A percentile compares a stretch with the other conserved stretches of the same genome.
phyloP scores from a whole-genome alignment of 2,797 vertebrate species.

The Phyllotis vaccarum region DNA sequence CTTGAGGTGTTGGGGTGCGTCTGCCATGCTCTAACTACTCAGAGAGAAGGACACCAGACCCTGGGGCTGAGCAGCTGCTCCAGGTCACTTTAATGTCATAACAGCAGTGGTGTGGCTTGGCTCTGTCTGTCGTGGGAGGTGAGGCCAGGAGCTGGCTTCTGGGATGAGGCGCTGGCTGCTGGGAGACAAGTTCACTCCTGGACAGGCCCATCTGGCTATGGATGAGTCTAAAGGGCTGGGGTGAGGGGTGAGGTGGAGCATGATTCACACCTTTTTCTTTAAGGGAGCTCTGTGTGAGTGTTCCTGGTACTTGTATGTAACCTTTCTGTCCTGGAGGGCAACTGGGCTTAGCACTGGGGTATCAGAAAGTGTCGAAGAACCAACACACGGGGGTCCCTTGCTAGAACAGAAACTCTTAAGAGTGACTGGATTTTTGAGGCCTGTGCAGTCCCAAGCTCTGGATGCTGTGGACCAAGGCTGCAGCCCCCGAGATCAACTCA shows the following conservation, averaged over 20 bases:
- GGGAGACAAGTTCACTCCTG: not conserved
- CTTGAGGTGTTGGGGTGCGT: not conserved
- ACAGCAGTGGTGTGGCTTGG: not conserved
- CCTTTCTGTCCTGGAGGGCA: not conserved
- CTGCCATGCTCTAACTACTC: not conserved
- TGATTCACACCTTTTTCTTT: not conserved
- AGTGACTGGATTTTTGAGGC: no score
- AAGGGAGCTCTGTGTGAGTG: no score
- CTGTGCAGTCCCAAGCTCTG: not conserved
- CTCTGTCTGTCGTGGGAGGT: not conserved
- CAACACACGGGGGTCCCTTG: rapidly evolving
- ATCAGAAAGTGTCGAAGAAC: not conserved
- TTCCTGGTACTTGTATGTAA: no score
- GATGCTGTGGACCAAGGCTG: not conserved
- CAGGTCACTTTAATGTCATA: no score
- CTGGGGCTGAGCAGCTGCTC: not conserved
- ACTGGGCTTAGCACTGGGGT: not conserved
- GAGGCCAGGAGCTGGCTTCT: not conserved
- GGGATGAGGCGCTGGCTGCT: not conserved
- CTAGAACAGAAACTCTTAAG: not conserved
- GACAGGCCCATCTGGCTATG: not conserved
- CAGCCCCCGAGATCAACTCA: not conserved
- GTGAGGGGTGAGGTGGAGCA: not conserved
- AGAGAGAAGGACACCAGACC: not conserved
- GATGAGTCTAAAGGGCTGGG: rapidly evolving